phyloP scores from a whole-genome alignment of 2,113 vertebrate species.

The Ceyx margarethae region DNA sequence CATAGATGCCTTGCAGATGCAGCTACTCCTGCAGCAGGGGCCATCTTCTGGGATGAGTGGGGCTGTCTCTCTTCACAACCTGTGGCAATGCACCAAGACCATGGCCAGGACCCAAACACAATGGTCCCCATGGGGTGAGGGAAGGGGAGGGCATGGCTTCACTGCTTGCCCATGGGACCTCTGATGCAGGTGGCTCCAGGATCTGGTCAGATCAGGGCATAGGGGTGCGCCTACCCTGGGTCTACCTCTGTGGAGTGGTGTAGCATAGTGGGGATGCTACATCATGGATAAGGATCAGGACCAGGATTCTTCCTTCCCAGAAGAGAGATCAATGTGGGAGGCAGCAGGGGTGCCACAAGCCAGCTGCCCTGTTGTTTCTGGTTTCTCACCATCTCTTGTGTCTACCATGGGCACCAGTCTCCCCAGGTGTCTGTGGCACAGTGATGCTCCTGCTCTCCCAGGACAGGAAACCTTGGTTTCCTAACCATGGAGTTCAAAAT shows the following conservation, averaged over 20 bases:
- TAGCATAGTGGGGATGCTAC: neutral
- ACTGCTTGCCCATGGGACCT: neutral
- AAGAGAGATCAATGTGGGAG: neutral
- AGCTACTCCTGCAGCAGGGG: neutral
- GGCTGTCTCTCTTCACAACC: neutral
- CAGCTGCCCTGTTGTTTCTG: neutral
- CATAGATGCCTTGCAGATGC: neutral
- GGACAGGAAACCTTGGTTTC: neutral
- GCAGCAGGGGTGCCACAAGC: neutral
- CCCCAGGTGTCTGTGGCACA: neutral
- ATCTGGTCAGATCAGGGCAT: neutral
- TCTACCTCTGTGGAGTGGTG: neutral
- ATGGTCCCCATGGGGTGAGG: fast-evolving
- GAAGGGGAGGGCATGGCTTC: neutral
- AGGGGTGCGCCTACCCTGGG: neutral
- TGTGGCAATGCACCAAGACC: neutral
- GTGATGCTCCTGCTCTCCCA: neutral
- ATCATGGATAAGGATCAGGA: neutral
- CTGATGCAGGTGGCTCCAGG: neutral
- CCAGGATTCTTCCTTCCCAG: neutral
- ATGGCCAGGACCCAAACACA: fast-evolving
- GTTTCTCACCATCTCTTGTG: neutral
- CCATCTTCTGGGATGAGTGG: neutral
- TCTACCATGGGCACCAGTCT: fast-evolving
- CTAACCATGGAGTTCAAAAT: neutral